These are phyloP conservation scores for Henricia sp. DNA, from an alignment of 53 echinoderm and acorn worm genomes.

Conservation along the genomic window DNA sequence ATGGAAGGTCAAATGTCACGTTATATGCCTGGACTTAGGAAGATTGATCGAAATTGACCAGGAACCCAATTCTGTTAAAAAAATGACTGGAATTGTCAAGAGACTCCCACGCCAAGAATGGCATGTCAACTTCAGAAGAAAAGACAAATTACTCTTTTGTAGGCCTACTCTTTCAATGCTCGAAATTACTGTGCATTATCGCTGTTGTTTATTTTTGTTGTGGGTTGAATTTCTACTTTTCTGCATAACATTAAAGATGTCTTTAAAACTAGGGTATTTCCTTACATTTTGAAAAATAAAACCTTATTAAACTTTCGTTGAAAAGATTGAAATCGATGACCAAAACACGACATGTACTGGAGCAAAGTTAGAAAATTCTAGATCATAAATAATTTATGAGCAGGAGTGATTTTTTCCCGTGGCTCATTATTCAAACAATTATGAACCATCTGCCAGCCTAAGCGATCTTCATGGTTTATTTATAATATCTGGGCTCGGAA, in stretches of 20 bases:
- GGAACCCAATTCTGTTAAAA: not conserved
- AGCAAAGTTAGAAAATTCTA: not conserved
- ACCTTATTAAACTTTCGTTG: not conserved
- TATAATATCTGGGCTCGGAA: constrained; percentile 21
- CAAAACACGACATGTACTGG: not conserved
- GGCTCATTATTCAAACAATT: constrained; percentile 53
- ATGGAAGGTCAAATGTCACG: constrained; percentile 35
- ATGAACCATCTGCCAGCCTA: constrained; percentile 29
- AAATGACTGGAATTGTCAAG: not conserved
- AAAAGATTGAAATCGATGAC: not conserved
- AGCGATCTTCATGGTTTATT: constrained; percentile 44
- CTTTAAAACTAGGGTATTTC: no score
- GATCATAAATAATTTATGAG: constrained; percentile 7
- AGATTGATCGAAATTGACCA: constrained; percentile 55
- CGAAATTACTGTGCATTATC: no score
- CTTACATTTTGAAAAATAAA: not conserved
- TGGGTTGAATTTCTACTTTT: no score
- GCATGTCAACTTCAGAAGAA: not conserved
- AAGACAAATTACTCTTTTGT: no score
- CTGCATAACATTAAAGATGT: no score
- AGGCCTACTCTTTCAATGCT: no score
- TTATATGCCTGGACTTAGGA: constrained; percentile 31
- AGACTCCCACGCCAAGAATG: not conserved
- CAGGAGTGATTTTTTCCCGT: constrained; percentile 9
- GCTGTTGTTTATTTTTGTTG: no score